Conservation (phyloP, 2,888 invertebrate species). For the Harpagoxenus sublaevis region DNA sequence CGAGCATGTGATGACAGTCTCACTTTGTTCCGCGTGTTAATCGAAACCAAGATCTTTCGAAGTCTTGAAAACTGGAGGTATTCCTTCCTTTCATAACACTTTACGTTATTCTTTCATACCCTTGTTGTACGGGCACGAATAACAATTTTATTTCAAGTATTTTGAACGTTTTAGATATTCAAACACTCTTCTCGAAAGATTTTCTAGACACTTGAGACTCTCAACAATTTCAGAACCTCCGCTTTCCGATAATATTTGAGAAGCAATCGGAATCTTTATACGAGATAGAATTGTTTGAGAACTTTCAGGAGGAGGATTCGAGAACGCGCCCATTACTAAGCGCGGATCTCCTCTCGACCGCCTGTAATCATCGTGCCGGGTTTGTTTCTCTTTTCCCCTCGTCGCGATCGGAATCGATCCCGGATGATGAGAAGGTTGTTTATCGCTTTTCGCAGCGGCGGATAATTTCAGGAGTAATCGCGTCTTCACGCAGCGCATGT, state of each 20-base stretch:
- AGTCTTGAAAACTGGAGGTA: background rate
- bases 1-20: background rate
- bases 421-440: background rate
- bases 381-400: slow-evolving; percentile 16
- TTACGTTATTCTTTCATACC: background rate
- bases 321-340: background rate
- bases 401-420: background rate
- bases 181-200: background rate
- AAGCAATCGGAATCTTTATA: background rate
- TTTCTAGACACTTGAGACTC: background rate
- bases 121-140: background rate
- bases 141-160: background rate
- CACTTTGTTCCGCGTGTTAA: background rate
- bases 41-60: background rate
- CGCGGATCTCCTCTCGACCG: background rate
- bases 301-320: background rate
- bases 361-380: slow-evolving; percentile 59
- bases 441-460: slow-evolving; percentile 6
- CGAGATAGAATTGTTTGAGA: slow-evolving; percentile 13
- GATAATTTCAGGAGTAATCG: slow-evolving; percentile 29
- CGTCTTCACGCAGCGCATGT: background rate
- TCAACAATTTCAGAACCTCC: background rate
- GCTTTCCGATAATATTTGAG: background rate
- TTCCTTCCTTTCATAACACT: background rate
- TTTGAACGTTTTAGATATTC: background rate